Evolutionary conservation across 2,888 invertebrate species (phyloP).

Genomic region (Elegia similella): DNA sequence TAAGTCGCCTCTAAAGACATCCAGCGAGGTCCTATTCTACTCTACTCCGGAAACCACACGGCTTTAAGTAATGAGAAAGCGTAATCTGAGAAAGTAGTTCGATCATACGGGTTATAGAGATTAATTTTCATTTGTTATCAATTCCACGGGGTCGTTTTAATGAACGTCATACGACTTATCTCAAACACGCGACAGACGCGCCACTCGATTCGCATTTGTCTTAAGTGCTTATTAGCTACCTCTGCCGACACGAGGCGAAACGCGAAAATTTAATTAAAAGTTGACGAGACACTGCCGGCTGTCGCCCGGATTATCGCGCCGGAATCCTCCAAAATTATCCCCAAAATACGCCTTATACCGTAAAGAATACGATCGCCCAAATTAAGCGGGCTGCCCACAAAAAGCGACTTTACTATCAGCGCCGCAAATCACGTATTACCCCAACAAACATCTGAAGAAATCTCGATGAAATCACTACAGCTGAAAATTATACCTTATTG

Average conservation of each 20-base stretch:
- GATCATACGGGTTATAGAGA: no score
- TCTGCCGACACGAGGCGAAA: slow-evolving; percentile 22
- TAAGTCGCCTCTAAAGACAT: no score
- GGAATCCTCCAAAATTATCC: slow-evolving; percentile 36
- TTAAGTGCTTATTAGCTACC: slow-evolving; percentile 13
- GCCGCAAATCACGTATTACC: slow-evolving; percentile 75
- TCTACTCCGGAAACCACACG: no score
- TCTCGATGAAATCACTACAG: slow-evolving; percentile 47
- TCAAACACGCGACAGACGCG: slow-evolving; percentile 4
- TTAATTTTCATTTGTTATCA: background rate
- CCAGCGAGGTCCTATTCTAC: no score
- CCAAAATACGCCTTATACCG: slow-evolving; percentile 40
- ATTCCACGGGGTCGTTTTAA: background rate
- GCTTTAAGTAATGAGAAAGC: no score
- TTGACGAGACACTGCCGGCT: slow-evolving; percentile 45
- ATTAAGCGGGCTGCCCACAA: slow-evolving; percentile 30
- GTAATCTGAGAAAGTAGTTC: no score
- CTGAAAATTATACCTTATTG: slow-evolving; percentile 60
- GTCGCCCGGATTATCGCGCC: slow-evolving; percentile 37
- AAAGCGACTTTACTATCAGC: slow-evolving; percentile 53
- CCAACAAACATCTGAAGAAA: slow-evolving; percentile 65
- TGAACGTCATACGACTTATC: background rate
- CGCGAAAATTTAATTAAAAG: slow-evolving; percentile 62
- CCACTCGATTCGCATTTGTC: slow-evolving; percentile 3
- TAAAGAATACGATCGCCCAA: slow-evolving; percentile 35